Percentiles rank a stretch among this genome's conserved stretches.
phyloP scores from a whole-genome alignment of 1,140 invertebrate species.

The Conus betulinus region DNA sequence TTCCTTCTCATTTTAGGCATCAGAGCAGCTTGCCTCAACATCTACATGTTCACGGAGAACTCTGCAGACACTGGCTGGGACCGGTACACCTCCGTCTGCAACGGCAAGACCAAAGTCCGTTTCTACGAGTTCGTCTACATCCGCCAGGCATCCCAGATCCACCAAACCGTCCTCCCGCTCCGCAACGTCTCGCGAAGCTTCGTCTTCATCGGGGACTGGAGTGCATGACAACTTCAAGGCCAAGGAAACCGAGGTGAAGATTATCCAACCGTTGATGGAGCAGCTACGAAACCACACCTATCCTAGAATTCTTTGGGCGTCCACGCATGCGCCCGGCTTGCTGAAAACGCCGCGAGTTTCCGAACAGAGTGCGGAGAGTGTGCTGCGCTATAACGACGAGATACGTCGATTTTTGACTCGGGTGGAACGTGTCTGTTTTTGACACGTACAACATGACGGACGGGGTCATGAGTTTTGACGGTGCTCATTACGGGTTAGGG shows the following conservation, averaged over 20 bases:
- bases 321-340: slow-evolving; percentile 45
- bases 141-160: not conserved
- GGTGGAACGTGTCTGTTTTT: slow-evolving; percentile 35
- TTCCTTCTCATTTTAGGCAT: not conserved
- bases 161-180: not conserved
- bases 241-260: not conserved
- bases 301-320: slow-evolving; percentile 42
- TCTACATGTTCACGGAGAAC: slow-evolving; percentile 31
- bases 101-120: not conserved
- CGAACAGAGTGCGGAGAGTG: slow-evolving; percentile 34
- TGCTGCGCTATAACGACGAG: slow-evolving; percentile 31
- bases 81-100: not conserved
- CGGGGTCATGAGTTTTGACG: slow-evolving; percentile 47
- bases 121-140: slow-evolving; percentile 17
- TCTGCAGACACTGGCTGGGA: slow-evolving; percentile 21
- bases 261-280: slow-evolving; percentile 24
- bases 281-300: slow-evolving; percentile 1
- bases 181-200: not conserved
- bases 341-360: slow-evolving; percentile 41
- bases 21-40: not conserved
- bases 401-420: slow-evolving; percentile 5
- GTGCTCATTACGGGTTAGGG: slow-evolving; percentile 44
- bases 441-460: slow-evolving; percentile 44
- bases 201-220: slow-evolving; percentile 40
- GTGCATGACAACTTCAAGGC: slow-evolving; percentile 36